Evolutionary conservation across 1,140 invertebrate genomes (phyloP).

Genomic region (Drosophila trapezifrons): DNA sequence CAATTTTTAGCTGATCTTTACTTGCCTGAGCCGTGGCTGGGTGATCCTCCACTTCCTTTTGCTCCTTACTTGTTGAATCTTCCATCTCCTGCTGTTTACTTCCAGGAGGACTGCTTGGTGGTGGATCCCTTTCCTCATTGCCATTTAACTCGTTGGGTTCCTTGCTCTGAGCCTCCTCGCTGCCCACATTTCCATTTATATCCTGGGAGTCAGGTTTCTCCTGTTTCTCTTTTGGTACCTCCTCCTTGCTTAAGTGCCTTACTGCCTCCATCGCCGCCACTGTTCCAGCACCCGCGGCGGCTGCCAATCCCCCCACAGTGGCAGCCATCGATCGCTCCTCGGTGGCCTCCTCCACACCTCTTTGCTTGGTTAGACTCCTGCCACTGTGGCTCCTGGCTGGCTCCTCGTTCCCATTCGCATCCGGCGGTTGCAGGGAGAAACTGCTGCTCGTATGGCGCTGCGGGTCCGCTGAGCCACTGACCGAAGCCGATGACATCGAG

Average conservation of each 20-base stretch:
- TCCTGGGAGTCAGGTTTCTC: conserved; percentile 3
- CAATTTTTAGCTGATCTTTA: not conserved
- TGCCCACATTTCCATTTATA: conserved; percentile 24
- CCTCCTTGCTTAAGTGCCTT: conserved; percentile 47
- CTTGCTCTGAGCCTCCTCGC: not conserved
- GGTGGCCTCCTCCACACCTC: conserved; percentile 40
- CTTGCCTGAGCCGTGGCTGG: not conserved
- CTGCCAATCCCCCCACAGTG: conserved; percentile 21
- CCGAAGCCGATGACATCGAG: conserved; percentile 57
- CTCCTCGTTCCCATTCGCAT: conserved; percentile 54
- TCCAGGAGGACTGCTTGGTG: not conserved
- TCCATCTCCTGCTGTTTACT: conserved; percentile 9
- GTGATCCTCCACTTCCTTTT: not conserved
- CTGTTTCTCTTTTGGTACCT: conserved; percentile 3
- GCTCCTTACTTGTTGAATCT: not conserved
- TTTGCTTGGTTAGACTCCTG: conserved; percentile 52
- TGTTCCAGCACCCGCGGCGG: conserved; percentile 36
- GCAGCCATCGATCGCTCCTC: conserved; percentile 33
- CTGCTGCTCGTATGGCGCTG: conserved; percentile 66
- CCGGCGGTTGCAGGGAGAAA: conserved; percentile 57
- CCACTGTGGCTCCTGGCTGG: conserved; percentile 44
- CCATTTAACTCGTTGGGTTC: conserved; percentile 22
- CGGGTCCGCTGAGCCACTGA: conserved; percentile 42
- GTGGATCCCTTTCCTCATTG: not conserved
- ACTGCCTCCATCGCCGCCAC: conserved; percentile 64